Conservation (phyloP, 1,140 invertebrate species). For the Frieseomelitta varia region DNA sequence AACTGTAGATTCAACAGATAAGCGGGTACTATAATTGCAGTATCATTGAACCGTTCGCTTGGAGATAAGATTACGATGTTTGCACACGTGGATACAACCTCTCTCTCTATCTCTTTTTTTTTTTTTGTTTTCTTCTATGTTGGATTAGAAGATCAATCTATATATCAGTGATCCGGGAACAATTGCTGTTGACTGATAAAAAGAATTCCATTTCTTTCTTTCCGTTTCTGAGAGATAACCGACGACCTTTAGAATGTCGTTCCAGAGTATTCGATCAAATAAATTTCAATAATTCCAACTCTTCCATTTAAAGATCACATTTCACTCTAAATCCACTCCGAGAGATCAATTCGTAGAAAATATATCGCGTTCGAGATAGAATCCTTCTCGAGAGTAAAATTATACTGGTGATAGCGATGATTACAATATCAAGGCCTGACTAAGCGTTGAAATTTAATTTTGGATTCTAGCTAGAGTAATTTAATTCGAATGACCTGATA, state of each 20-base stretch:
- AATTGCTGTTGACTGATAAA: neutral
- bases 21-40: neutral
- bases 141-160: neutral
- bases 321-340: too few species aligned
- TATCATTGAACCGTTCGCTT: neutral
- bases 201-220: neutral
- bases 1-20: neutral
- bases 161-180: neutral
- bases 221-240: neutral
- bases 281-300: too few species aligned
- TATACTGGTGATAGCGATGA: too few species aligned
- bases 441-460: too few species aligned
- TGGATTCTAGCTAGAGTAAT: too few species aligned
- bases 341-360: too few species aligned
- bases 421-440: too few species aligned
- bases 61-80: slow-evolving; percentile 1
- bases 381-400: too few species aligned
- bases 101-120: too few species aligned
- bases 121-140: neutral
- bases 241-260: neutral
- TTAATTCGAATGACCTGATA: too few species aligned
- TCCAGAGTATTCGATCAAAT: neutral
- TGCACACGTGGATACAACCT: neutral
- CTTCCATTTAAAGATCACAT: too few species aligned
- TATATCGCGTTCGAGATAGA: too few species aligned